These are phyloP conservation scores for Leuctra nigra DNA, from an alignment of 2,888 invertebrate genomes.

Conservation along the genomic window DNA sequence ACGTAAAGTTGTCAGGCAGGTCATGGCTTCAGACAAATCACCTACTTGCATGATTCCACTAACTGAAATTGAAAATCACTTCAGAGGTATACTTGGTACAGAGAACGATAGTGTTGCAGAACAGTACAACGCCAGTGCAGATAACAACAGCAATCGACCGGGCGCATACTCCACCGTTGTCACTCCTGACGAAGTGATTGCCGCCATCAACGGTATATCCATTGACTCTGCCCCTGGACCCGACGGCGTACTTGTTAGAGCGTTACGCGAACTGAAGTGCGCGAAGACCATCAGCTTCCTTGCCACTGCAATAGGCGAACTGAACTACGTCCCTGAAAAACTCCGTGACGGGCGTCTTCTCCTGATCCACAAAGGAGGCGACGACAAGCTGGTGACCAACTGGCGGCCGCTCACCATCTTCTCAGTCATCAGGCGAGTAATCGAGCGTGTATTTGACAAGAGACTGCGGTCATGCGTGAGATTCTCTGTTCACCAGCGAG, in stretches of 20 bases:
- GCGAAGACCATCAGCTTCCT: no score
- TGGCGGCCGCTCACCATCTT: slow-evolving; percentile 2
- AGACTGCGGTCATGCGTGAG: background rate
- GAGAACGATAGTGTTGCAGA: background rate
- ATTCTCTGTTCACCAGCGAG: background rate
- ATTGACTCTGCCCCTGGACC: background rate
- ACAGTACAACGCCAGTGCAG: no score
- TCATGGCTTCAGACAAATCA: background rate
- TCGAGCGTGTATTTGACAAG: background rate
- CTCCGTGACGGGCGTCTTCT: background rate
- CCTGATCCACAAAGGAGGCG: slow-evolving; percentile 1
- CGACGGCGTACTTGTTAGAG: background rate
- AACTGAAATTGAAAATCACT: background rate
- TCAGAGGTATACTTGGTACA: background rate
- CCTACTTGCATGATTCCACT: background rate
- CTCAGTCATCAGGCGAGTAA: background rate
- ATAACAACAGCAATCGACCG: background rate
- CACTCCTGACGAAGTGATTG: background rate
- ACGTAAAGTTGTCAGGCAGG: background rate
- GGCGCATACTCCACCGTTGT: background rate
- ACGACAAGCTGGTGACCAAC: background rate
- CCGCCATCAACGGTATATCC: no score
- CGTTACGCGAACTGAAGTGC: background rate
- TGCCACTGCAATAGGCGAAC: background rate
- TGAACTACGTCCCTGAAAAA: background rate